Base-by-base conservation (phyloP, 2,797 vertebrate genomes). In the Triplophysa yarkandensis region DNA sequence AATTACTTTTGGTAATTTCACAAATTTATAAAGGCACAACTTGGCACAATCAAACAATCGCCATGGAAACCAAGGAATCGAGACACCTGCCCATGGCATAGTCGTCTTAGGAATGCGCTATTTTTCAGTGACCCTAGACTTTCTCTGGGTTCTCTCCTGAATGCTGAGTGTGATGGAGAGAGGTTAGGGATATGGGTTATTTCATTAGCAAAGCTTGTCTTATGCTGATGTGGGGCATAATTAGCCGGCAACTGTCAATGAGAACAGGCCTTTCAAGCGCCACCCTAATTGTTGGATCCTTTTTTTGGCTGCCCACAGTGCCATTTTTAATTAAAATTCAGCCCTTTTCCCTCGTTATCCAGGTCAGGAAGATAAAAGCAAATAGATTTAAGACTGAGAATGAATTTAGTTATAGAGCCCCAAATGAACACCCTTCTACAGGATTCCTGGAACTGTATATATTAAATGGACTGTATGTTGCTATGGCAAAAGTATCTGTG, bases 291-390 rank as follows among this genome's bases (percentile, higher is more conserved):
- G 58, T 73, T 63, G 34, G 65, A 68, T 79, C 66, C n/a, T 64
- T 80, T 68, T 64, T 65, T 66, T 62, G 30, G 2, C 68, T n/a
- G 77, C 76, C 82, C 62, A 44, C 71, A 79, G 82, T 83, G 87
- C 83, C 86, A 87, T 78, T 80, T 80, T 89, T 90, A 87, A 91
- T 92, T 91, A 89, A 90, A 89, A 90, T 90, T 85, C 85, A 77
- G 80, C 80, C 80, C 85, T 86, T 54, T 88, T 88, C 86, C 82
- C 85, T 88, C 87, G 84, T 80, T 83, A 65, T 80, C 80, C 74
- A 80, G 55, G 58, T 55, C 21, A 74, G 58, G 60, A 19, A 50
- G 64, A 52, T 39, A 25, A 79, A 30, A 75, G 55, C 28, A 7
- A 39, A 17, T 34, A 39, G 63, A 30, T 52, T 19, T 52, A 52